These are phyloP conservation scores for Virgularia gustaviana DNA, from an alignment of 92 coral and sea anemone genomes.

Conservation along the genomic window DNA sequence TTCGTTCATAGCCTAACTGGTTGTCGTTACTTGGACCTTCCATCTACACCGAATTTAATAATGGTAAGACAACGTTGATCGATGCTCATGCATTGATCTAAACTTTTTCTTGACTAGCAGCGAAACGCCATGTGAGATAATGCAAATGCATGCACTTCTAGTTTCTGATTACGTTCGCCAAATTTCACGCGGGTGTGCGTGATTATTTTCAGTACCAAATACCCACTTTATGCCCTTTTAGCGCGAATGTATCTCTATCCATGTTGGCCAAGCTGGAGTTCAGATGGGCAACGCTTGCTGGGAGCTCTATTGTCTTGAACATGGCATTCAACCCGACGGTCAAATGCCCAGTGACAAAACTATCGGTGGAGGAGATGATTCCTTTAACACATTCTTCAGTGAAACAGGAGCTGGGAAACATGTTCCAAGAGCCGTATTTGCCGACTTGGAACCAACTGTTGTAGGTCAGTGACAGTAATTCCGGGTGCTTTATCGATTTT, in stretches of 20 bases:
- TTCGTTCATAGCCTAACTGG: constrained; percentile 2
- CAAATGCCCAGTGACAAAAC: constrained; percentile 82
- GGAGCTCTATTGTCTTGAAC: constrained; percentile 80
- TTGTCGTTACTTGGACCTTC: constrained; percentile 32
- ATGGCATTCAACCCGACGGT: constrained; percentile 82
- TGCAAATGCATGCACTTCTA: too few species aligned
- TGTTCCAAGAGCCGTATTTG: constrained; percentile 78
- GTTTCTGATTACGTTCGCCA: too few species aligned
- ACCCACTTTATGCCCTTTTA: too few species aligned
- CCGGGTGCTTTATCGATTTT: too few species aligned
- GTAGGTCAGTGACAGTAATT: constrained; percentile 58
- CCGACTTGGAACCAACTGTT: constrained; percentile 73
- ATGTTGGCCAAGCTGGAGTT: constrained; percentile 72
- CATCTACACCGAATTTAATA: neutral
- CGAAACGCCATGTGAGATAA: too few species aligned
- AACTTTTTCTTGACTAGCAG: too few species aligned
- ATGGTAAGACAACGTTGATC: neutral
- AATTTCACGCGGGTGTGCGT: too few species aligned
- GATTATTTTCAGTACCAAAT: neutral
- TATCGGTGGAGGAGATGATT: constrained; percentile 76
- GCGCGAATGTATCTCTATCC: constrained; percentile 83
- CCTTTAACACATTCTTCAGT: constrained; percentile 81
- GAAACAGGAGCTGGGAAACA: constrained; percentile 83
- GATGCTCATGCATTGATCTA: too few species aligned
- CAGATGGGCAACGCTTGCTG: constrained; percentile 79